Base-by-base conservation (phyloP, 2,888 invertebrate genomes). In the Aspidapion aeneum region DNA sequence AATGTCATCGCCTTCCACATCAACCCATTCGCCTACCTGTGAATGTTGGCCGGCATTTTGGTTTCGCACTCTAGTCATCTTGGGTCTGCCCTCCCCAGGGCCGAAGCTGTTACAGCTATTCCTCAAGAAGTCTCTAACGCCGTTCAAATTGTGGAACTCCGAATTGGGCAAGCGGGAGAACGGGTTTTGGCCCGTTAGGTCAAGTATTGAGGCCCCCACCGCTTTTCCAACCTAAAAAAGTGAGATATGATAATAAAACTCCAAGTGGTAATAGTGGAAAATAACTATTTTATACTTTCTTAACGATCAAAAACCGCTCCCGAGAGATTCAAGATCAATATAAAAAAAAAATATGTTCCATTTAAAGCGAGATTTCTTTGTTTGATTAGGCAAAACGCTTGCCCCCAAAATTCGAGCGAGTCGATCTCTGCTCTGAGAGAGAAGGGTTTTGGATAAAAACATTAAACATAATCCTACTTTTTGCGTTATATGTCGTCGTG, bases 141-240 rank as follows among this genome's bases (percentile, higher is more conserved):
- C 89, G 66, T 83, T 78, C 66, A 93, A 78, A 63, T 85, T 87
- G 75, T 89, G 88, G 80, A 89, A 91, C 76, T 91, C 93, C 16
- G 93, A 92, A 78, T 89, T 86, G n/a, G 88, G 87, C 67, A 94
- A 79, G 66, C 94, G 86, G 58, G 92, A 91, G 81, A 89, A 89
- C 21, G 93, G 93, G 80, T 94, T 94, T 66, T 85, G 86, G 58
- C 88, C 90, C 12, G 89, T 89, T 76, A 94, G 82, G 80, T 96
- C 95, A 71, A 95, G 80, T 69, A 94, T 90, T 0, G 94, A 93
- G 52, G 91, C 87, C 63, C 93, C 92, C 70, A 95, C 80, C 0
- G 93, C 90, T 63, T 87, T 86, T 1, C 94, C 94, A 76, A 93
- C 92, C 94, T 79, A 62, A 51, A 72, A 67, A 66, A 61, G 62